Conservation (phyloP, 92 coral and sea anemone species). For the Umimayanthus kanabou region DNA sequence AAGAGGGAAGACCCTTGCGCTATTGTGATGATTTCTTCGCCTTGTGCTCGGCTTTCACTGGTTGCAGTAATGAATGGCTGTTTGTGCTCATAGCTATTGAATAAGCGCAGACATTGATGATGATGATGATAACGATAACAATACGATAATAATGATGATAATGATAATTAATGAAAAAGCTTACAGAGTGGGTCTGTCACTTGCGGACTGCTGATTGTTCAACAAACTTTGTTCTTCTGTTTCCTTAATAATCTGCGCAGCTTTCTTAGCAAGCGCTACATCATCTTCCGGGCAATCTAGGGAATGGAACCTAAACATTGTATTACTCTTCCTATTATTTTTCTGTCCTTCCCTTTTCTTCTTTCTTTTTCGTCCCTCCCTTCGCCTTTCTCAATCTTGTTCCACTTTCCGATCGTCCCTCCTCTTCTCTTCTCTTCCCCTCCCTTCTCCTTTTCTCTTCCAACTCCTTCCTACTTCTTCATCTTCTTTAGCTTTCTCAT, state of each 20-base stretch:
- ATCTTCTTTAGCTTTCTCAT: not conserved
- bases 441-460: not conserved
- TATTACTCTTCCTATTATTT: not conserved
- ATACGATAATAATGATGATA: not conserved
- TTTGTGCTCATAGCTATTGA: slow-evolving; percentile 2
- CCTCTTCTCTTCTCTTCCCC: not conserved
- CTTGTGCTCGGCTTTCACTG: not conserved
- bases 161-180: not conserved
- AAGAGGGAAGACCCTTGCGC: slow-evolving; percentile 15
- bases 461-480: not conserved
- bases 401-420: not conserved
- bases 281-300: slow-evolving; percentile 81
- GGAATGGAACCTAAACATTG: slow-evolving; percentile 41
- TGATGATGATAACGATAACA: not conserved
- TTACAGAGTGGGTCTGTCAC: slow-evolving; percentile 10
- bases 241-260: slow-evolving; percentile 70
- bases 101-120: not conserved
- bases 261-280: slow-evolving; percentile 64
- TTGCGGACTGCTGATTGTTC: slow-evolving; percentile 4
- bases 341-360: not conserved
- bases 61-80: slow-evolving; percentile 10
- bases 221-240: slow-evolving; percentile 54
- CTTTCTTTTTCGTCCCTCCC: not conserved
- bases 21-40: not conserved
- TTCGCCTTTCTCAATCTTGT: not conserved